Evolutionary conservation across 2,888 invertebrate genomes (phyloP).

Genomic region (Pammene aurita): DNA sequence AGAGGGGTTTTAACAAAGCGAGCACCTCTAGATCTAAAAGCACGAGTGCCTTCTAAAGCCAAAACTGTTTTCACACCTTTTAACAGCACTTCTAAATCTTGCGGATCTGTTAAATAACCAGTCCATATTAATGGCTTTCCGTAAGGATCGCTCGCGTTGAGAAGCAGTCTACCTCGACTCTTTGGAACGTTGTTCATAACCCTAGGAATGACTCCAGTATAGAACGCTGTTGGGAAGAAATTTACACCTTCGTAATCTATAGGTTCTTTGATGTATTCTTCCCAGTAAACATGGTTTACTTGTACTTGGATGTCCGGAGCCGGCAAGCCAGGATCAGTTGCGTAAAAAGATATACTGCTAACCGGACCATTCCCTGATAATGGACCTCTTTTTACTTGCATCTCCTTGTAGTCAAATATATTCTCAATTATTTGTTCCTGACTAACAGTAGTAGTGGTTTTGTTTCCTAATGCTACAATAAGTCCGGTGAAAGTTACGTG

Average conservation of each 20-base stretch:
- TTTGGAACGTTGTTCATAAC: slow-evolving; percentile 83
- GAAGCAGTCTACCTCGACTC: slow-evolving; percentile 83
- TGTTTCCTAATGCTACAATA: slow-evolving; percentile 77
- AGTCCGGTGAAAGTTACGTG: slow-evolving; percentile 74
- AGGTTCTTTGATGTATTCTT: slow-evolving; percentile 82
- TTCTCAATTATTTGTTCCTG: slow-evolving; percentile 66
- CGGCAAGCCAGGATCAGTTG: slow-evolving; percentile 71
- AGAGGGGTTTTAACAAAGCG: slow-evolving; percentile 78
- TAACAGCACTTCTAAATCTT: slow-evolving; percentile 84
- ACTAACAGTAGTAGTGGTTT: slow-evolving; percentile 71
- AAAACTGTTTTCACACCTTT: slow-evolving; percentile 84
- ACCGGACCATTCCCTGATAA: slow-evolving; percentile 80
- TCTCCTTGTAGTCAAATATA: slow-evolving; percentile 62
- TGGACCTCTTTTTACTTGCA: slow-evolving; percentile 70
- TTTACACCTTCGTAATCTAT: slow-evolving; percentile 60
- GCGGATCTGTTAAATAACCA: slow-evolving; percentile 83
- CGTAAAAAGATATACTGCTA: slow-evolving; percentile 82
- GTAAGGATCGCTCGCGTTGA: slow-evolving; percentile 86
- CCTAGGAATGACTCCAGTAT: slow-evolving; percentile 81
- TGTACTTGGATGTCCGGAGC: slow-evolving; percentile 86
- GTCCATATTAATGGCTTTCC: slow-evolving; percentile 87
- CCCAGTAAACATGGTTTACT: slow-evolving; percentile 74
- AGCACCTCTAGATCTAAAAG: slow-evolving; percentile 82
- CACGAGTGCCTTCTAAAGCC: slow-evolving; percentile 80
- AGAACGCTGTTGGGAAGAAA: slow-evolving; percentile 82